Evolutionary conservation across 2,797 vertebrate species (phyloP).

Genomic region (Lepilemur ruficaudatus): DNA sequence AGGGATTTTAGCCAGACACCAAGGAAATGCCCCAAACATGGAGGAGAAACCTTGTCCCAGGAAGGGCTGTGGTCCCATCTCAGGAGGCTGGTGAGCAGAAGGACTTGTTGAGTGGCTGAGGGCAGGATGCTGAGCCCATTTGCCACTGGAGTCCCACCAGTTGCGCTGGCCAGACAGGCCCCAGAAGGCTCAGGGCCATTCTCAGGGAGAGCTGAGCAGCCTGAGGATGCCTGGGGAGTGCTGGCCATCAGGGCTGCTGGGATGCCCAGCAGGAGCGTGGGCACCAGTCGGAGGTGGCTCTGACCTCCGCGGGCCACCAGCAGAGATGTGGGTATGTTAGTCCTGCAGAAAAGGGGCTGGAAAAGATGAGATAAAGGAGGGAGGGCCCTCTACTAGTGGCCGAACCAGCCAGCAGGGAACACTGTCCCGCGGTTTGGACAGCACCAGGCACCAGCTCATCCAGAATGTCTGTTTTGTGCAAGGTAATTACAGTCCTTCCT

Average conservation of each 20-base stretch:
- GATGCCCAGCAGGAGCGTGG: neutral
- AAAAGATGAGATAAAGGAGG: neutral
- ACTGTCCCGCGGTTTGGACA: constrained; percentile 73
- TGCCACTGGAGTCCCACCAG: neutral
- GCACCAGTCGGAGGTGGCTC: neutral
- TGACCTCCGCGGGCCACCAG: neutral
- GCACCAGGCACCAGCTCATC: constrained; percentile 74
- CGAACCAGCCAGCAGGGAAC: constrained; percentile 55
- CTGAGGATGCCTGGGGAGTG: neutral
- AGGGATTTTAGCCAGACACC: neutral
- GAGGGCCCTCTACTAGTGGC: constrained; percentile 59
- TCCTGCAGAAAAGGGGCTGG: neutral
- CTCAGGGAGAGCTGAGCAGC: neutral
- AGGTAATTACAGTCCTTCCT: constrained; percentile 86
- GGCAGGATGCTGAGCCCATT: neutral
- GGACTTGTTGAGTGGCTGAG: neutral
- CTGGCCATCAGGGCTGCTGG: neutral
- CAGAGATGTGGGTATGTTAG: neutral
- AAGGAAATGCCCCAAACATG: neutral
- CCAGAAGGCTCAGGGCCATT: neutral
- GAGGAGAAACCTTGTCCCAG: neutral
- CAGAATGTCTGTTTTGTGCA: constrained; percentile 82
- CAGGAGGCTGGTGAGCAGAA: neutral
- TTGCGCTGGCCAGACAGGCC: neutral
- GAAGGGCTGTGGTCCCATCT: neutral